phyloP scores from a whole-genome alignment of 2,113 vertebrate species.

The Gambusia holbrooki region DNA sequence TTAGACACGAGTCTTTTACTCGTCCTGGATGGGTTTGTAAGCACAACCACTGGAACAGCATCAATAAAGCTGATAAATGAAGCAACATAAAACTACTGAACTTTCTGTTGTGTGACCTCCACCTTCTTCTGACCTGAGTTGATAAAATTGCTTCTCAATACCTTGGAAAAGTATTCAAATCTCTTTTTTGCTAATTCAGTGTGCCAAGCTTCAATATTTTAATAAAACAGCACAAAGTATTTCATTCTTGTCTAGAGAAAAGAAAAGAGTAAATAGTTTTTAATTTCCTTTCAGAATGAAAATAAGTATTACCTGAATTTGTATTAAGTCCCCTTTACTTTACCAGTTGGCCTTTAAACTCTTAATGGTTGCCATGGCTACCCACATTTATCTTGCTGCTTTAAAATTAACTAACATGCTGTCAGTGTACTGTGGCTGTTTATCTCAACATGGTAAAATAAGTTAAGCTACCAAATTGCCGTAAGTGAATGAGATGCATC shows the following conservation, averaged over 20 bases:
- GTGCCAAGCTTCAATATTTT: too few species aligned
- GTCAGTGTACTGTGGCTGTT: too few species aligned
- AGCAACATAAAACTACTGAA: background rate
- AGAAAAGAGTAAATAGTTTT: background rate
- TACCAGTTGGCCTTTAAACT: background rate
- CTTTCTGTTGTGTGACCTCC: background rate
- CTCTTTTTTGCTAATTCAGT: too few species aligned
- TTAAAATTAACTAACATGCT: too few species aligned
- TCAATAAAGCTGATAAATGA: slow-evolving; percentile 12
- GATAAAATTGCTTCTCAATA: too few species aligned
- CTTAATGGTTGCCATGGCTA: too few species aligned
- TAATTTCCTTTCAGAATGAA: background rate
- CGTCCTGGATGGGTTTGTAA: slow-evolving; percentile 7
- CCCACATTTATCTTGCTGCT: too few species aligned
- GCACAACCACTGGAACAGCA: background rate
- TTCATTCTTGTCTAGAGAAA: background rate
- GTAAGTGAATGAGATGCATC: too few species aligned
- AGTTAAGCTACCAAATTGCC: too few species aligned
- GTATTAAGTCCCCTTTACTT: background rate
- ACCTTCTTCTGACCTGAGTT: background rate
- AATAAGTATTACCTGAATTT: background rate
- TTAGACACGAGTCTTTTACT: slow-evolving; percentile 37
- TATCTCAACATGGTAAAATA: too few species aligned
- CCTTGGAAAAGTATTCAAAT: too few species aligned
- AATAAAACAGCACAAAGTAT: too few species aligned